These are phyloP conservation scores for Felis chaus DNA, from an alignment of 2,113 vertebrate species.

Conservation along the genomic window DNA sequence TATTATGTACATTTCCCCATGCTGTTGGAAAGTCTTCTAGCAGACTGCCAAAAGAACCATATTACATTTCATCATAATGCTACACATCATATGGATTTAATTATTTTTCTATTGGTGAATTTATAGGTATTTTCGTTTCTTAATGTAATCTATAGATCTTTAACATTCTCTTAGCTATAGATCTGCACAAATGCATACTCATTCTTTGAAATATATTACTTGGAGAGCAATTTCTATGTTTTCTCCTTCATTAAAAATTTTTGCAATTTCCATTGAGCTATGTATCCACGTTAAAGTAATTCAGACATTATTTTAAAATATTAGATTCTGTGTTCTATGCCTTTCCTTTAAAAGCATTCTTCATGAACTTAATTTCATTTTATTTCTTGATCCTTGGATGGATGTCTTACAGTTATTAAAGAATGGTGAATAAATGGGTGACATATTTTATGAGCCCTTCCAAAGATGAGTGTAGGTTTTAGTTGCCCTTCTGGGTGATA, in stretches of 20 bases:
- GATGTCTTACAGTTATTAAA: not conserved
- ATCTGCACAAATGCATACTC: not conserved
- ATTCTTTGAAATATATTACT: not conserved
- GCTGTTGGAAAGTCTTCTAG: not conserved
- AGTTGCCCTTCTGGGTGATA: not conserved
- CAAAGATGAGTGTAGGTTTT: not conserved
- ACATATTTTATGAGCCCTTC: not conserved
- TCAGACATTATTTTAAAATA: not conserved
- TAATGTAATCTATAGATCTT: not conserved
- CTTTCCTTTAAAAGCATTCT: not conserved
- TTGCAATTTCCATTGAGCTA: not conserved
- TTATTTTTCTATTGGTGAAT: constrained; percentile 11
- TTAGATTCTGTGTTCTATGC: not conserved
- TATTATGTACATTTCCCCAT: not conserved
- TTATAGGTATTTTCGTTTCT: not conserved
- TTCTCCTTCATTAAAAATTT: not conserved
- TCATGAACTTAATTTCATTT: not conserved
- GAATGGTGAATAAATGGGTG: not conserved
- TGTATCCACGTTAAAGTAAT: not conserved
- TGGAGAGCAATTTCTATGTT: not conserved
- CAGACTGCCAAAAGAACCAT: not conserved
- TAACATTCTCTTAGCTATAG: not conserved
- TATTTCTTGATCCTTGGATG: not conserved
- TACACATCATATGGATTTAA: not conserved
- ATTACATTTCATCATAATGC: not conserved